A percentile compares a stretch with the other conserved stretches of the same genome.
These are phyloP conservation scores for Hippoglossus stenolepis DNA, from an alignment of 2,113 vertebrate genomes.

Conservation along the genomic window DNA sequence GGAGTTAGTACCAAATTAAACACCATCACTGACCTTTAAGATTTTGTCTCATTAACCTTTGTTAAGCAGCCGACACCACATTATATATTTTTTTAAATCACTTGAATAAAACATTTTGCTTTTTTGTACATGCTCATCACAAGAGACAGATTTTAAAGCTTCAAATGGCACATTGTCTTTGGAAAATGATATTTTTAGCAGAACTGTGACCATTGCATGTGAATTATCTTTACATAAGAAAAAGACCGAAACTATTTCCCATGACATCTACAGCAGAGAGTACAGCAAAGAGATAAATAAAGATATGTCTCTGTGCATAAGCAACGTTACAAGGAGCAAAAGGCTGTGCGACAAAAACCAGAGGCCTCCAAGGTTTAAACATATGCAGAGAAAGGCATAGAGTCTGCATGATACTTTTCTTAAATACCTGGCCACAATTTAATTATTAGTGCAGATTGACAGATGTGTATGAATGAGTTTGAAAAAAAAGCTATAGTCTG, in stretches of 20 bases:
- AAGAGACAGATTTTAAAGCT: constrained; percentile 36
- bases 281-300: constrained; percentile 8
- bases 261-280: constrained; percentile 21
- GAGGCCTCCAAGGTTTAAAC: constrained; percentile 34
- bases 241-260: background rate
- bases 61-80: constrained; percentile 1
- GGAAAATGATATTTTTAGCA: constrained; percentile 18
- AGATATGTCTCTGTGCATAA: background rate
- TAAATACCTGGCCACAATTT: constrained; percentile 9
- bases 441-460: constrained; percentile 24
- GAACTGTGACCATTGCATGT: constrained; percentile 11
- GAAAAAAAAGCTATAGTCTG: constrained; percentile 23
- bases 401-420: constrained; percentile 24
- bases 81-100: background rate
- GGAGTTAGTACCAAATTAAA: background rate
- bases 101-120: background rate
- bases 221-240: constrained; percentile 14
- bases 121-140: constrained; percentile 14
- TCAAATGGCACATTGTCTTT: constrained; percentile 59
- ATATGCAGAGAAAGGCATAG: constrained; percentile 35
- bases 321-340: background rate
- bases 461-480: constrained; percentile 15
- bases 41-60: background rate
- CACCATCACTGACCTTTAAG: constrained; percentile 31
- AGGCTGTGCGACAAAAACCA: constrained; percentile 40